Base-by-base conservation (phyloP, 2,888 invertebrate species). In the Antheraea yamamai region DNA sequence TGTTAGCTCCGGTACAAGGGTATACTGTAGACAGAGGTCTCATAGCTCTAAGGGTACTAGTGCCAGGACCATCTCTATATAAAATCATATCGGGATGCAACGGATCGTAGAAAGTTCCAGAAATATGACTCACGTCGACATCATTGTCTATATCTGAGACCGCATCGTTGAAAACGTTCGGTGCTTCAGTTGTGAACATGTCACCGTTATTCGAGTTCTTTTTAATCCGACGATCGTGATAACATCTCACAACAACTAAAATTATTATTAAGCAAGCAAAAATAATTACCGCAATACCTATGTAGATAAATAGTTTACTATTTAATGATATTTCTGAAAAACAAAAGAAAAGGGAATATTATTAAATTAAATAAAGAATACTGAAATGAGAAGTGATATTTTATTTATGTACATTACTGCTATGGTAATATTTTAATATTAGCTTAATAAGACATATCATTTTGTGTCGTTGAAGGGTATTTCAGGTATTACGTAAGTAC, bases 41-140 rank as follows among this genome's bases (percentile, higher is more conserved):
- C 94, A 95, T 94, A 14, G 95, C 93, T 79, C 94, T 85, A 0
- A 95, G 74, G 7, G 93, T 91, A 8, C 92, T 91, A 80, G 83
- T 87, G 0, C 91, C 92, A 58, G 91, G 90, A 20, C 88, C 83
- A 77, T 94, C 93, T 82, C 91, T 91, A 73, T 94, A 95, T 0
- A 94, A 80, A 66, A 94, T 94, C 94, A 94, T 94, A 75, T 95
- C 95, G 71, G 95, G 95, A 81, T 95, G 94, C 0, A 89, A 83
- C 2, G 93, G 93, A 78, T 95, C 95, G 76, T 93, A 92, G 84
- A 94, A 95, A 0, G 92, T 91, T 80, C 94, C 95, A 79, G 94
- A 95, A 76, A 95, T 93, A 76, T 94, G 95, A 78, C 92, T 91
- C 0, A 95, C 88, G 39, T 93, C 94, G 10, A 88, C 89, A 74